Percentiles rank a stretch among this genome's conserved stretches.
Evolutionary conservation across 2,888 invertebrate species (phyloP).

Genomic region (Caenorhabditis becei): DNA sequence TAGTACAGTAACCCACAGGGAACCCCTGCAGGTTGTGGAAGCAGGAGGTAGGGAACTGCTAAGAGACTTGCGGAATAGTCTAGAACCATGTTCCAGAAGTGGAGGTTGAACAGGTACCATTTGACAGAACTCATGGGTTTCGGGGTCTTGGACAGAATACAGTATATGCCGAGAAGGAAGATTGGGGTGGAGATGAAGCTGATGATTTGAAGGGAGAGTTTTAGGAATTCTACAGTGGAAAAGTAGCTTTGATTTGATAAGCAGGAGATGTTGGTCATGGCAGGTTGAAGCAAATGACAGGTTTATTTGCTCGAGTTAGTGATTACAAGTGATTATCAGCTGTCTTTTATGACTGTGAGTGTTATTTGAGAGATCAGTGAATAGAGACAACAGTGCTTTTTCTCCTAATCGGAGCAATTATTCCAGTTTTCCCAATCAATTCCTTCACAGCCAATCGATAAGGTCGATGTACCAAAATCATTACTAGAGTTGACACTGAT

Average conservation of each 20-base stretch:
- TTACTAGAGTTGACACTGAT: neutral
- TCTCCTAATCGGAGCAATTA: neutral
- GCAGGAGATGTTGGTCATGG: too few relatives aligned
- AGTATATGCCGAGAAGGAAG: conserved; percentile 26
- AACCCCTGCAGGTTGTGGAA: conserved; percentile 18
- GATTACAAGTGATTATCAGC: too few relatives aligned
- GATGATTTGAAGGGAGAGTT: neutral
- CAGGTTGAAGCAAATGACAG: too few relatives aligned
- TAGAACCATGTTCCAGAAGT: conserved; percentile 22
- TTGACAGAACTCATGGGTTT: conserved; percentile 30
- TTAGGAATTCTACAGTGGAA: conserved; percentile 16
- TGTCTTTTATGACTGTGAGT: too few relatives aligned
- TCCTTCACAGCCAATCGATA: neutral
- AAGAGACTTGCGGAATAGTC: conserved; percentile 16
- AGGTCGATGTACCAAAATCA: neutral
- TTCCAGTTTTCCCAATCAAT: too few relatives aligned
- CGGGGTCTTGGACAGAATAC: conserved; percentile 33
- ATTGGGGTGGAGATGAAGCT: conserved; percentile 1
- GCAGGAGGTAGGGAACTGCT: conserved; percentile 11
- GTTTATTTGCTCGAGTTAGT: too few relatives aligned
- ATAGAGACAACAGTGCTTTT: too few relatives aligned
- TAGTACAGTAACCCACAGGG: conserved; percentile 9
- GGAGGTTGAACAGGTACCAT: conserved; percentile 14
- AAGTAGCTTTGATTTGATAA: neutral
- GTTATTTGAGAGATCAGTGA: too few relatives aligned